Evolutionary conservation across 2,113 vertebrate species (phyloP).

Genomic region (Callorhinus ursinus): DNA sequence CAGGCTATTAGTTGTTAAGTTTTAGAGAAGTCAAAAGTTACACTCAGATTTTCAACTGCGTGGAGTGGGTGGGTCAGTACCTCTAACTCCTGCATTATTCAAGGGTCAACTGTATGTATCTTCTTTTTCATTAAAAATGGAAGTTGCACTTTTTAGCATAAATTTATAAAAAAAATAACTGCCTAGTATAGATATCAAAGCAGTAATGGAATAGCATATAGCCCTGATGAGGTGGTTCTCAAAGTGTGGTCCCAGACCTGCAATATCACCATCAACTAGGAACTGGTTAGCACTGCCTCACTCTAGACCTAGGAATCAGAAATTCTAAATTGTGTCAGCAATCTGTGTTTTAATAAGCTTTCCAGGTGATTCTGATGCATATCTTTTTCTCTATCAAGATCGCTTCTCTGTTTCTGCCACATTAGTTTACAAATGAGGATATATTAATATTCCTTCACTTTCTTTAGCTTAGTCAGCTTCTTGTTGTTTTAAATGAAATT

Average conservation of each 20-base stretch:
- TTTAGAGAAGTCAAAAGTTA: neutral
- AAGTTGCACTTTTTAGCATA: neutral
- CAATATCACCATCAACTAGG: neutral
- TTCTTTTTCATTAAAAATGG: neutral
- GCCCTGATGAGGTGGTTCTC: neutral
- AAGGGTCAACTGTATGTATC: neutral
- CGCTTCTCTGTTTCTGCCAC: neutral
- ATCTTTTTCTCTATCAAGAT: neutral
- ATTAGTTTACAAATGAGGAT: neutral
- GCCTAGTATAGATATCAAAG: neutral
- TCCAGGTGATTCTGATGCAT: neutral
- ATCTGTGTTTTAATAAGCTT: neutral
- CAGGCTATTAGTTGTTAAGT: neutral
- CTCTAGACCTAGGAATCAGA: neutral
- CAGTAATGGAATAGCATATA: neutral
- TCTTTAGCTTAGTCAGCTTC: neutral
- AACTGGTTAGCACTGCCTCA: neutral
- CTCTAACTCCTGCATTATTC: neutral
- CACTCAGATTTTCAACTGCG: neutral
- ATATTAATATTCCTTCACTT: neutral
- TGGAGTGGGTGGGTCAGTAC: too few species aligned
- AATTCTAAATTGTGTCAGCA: neutral
- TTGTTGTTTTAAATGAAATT: neutral
- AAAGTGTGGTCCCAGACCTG: neutral
- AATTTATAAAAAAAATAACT: neutral